phyloP scores from a whole-genome alignment of 2,888 invertebrate species.

The Noctua janthina region DNA sequence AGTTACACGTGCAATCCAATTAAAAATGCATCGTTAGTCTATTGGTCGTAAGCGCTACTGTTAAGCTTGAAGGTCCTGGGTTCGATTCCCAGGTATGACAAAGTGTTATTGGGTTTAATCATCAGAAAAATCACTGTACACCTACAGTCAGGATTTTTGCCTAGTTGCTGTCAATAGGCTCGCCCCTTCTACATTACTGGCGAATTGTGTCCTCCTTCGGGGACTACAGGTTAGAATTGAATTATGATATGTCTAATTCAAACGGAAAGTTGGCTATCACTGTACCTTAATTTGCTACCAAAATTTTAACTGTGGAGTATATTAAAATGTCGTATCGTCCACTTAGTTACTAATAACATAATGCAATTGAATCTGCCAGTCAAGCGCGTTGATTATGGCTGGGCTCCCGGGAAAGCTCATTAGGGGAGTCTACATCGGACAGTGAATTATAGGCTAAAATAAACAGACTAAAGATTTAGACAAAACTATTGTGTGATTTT shows the following conservation, averaged over 20 bases:
- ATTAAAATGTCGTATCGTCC: slow-evolving; percentile 23
- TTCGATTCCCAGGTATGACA: not conserved
- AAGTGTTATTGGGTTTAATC: not conserved
- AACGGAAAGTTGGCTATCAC: not conserved
- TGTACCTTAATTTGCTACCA: not conserved
- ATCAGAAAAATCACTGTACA: not conserved
- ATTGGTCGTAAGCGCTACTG: too few relatives aligned
- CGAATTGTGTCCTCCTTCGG: not conserved
- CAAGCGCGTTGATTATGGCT: slow-evolving; percentile 42
- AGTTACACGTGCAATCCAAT: not conserved
- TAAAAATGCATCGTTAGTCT: not conserved
- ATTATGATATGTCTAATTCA: not conserved
- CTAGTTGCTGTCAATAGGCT: not conserved
- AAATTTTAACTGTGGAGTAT: not conserved
- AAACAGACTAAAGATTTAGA: not conserved
- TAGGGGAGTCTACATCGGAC: not conserved
- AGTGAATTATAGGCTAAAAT: not conserved
- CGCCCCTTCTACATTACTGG: not conserved
- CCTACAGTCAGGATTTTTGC: not conserved
- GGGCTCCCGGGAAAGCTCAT: slow-evolving; percentile 28
- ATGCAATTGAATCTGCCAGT: slow-evolving; percentile 33
- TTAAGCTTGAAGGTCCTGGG: not conserved
- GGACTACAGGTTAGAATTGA: not conserved
- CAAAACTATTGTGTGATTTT: not conserved
- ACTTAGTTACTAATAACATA: slow-evolving; percentile 29